phyloP scores from a whole-genome alignment of 2,113 vertebrate species.

The Rhinolophus sinicus region DNA sequence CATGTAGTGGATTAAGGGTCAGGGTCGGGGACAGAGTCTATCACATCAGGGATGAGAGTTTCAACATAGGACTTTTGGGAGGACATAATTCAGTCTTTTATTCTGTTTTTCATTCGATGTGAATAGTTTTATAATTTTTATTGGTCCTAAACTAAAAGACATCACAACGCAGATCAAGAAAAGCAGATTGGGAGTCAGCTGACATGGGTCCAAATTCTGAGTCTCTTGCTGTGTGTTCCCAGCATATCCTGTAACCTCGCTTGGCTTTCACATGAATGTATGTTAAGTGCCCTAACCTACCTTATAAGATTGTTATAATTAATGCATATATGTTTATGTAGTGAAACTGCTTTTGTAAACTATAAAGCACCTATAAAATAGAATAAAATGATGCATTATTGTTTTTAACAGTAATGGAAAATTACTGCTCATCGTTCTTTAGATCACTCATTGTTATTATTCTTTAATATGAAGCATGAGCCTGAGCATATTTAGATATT shows the following conservation, averaged over 20 bases:
- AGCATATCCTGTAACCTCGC: not conserved
- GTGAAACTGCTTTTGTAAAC: constrained; percentile 38
- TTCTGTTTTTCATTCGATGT: constrained; percentile 15
- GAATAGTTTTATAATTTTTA: not conserved
- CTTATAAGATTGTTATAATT: constrained; percentile 1
- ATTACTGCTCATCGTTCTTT: constrained; percentile 23
- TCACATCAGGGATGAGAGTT: not conserved
- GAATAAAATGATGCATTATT: not conserved
- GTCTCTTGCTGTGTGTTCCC: not conserved
- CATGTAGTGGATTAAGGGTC: not conserved
- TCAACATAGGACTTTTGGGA: not conserved
- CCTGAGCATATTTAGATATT: constrained; percentile 28
- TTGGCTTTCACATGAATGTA: not conserved
- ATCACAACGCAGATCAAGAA: constrained; percentile 22
- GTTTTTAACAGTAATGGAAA: constrained; percentile 30
- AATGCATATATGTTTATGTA: not conserved
- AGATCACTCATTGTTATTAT: constrained; percentile 35
- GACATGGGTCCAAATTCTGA: not conserved
- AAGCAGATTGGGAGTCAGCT: not conserved
- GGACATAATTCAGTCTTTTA: not conserved
- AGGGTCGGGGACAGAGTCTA: not conserved
- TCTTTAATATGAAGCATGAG: constrained; percentile 35
- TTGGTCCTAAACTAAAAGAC: constrained; percentile 39
- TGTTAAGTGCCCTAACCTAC: not conserved
- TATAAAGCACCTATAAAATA: constrained; percentile 9